Evolutionary conservation across 2,113 vertebrate genomes (phyloP).

Genomic region (Gadus chalcogrammus): DNA sequence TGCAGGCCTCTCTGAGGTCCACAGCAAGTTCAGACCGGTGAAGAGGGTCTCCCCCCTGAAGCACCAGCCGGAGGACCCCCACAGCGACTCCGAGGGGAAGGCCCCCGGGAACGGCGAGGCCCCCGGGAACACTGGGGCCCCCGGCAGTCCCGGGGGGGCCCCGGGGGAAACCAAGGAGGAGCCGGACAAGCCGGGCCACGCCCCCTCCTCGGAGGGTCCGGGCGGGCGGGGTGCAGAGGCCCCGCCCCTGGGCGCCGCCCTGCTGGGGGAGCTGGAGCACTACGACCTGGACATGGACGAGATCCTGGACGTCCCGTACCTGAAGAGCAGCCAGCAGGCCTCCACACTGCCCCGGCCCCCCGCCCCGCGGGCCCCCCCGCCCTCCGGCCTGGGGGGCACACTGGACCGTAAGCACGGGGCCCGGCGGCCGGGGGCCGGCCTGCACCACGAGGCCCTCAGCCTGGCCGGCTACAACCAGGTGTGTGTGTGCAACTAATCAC

Average conservation of each 20-base stretch:
- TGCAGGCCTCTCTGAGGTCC: constrained; percentile 86
- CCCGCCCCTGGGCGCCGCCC: constrained; percentile 28
- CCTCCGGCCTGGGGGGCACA: constrained; percentile 59
- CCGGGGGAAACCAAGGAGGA: constrained; percentile 64
- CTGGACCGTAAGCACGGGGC: constrained; percentile 70
- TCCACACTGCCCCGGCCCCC: constrained; percentile 79
- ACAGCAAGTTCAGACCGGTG: constrained; percentile 95
- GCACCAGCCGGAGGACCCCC: constrained; percentile 89
- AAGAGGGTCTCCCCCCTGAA: constrained; percentile 96
- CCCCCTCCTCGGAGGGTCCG: constrained; percentile 61
- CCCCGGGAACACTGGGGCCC: too few relatives aligned
- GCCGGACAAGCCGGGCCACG: constrained; percentile 59
- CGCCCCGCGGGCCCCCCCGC: constrained; percentile 81
- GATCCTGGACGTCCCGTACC: constrained; percentile 98
- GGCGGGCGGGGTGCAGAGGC: not conserved
- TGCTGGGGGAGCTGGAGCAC: constrained; percentile 91
- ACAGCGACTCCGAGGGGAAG: constrained; percentile 80
- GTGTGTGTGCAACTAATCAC: not conserved
- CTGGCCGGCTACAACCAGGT: constrained; percentile 32
- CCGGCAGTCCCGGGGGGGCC: too few relatives aligned
- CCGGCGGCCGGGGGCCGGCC: constrained; percentile 70
- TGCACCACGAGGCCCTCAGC: constrained; percentile 71
- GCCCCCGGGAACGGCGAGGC: constrained; percentile 69
- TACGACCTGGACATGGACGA: constrained; percentile 99
- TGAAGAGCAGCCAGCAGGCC: constrained; percentile 90